Evolutionary conservation across 1,140 invertebrate species (phyloP).

Genomic region (Geopemphigus sp.): DNA sequence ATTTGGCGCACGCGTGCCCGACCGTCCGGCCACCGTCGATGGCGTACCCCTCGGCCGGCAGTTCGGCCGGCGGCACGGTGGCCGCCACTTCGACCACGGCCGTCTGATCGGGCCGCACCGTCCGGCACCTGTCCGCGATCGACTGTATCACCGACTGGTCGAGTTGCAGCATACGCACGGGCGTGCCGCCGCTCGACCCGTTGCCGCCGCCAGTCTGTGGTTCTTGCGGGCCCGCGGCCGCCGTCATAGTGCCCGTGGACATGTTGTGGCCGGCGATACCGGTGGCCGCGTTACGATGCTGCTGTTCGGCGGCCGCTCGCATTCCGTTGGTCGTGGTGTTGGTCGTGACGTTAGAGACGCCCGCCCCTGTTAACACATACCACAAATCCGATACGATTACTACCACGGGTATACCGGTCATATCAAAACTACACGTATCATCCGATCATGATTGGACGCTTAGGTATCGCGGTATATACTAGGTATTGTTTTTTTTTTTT

Average conservation of each 20-base stretch:
- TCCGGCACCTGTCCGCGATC: constrained; percentile 57
- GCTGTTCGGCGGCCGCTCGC: neutral
- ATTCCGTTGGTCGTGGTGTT: constrained; percentile 16
- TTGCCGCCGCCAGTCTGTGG: neutral
- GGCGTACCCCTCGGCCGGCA: constrained; percentile 44
- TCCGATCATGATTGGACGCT: too few relatives aligned
- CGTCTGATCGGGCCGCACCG: constrained; percentile 57
- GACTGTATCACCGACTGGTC: constrained; percentile 57
- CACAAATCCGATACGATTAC: neutral
- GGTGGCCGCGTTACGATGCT: neutral
- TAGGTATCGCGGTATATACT: too few relatives aligned
- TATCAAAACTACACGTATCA: too few relatives aligned
- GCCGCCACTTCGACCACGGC: constrained; percentile 57
- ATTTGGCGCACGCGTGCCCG: constrained; percentile 82
- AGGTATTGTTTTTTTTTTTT: too few relatives aligned
- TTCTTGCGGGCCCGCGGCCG: neutral
- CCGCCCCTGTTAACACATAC: neutral
- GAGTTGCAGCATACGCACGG: constrained; percentile 57
- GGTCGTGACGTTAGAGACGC: neutral
- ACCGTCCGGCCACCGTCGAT: constrained; percentile 55
- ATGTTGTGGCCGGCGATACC: neutral
- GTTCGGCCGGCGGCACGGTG: constrained; percentile 53
- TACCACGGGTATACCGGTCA: too few relatives aligned
- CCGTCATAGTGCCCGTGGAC: constrained; percentile 9
- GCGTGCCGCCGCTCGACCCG: constrained; percentile 54